Base-by-base conservation (phyloP, 2,113 vertebrate species). In the Crotophaga sulcirostris region DNA sequence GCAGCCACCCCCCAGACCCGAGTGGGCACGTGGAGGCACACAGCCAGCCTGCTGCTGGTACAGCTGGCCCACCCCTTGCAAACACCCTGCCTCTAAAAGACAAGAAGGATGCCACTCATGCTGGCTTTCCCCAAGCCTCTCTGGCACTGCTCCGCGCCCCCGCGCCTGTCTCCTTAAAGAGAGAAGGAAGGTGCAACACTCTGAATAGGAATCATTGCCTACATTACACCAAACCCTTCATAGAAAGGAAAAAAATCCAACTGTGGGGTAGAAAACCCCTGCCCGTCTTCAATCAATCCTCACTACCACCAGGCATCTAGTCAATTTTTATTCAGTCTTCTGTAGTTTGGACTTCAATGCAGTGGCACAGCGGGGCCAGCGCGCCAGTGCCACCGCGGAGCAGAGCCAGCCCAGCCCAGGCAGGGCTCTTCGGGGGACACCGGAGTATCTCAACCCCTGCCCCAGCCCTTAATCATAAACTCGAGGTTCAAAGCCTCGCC, bases 251-350 rank as follows among this genome's bases (percentile, higher is more conserved):
- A 94, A 45, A 99, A 98, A 97, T 98, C 98, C 98, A 98, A 97
- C 98, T 97, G 98, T 97, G 97, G 97, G 90, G 97, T 94, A 98
- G 97, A 98, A 98, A 98, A 98, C 98, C 98, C 98, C 98, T 97
- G 98, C 97, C 98, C 95, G 96, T 97, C 98, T 97, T 97, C 97
- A 97, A 99, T 99, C 98, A 98, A 99, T 99, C 98, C 96, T 98
- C 98, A 97, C 98, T 98, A 97, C 97, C 96, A 98, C 97, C 94
- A 97, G 98, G 97, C 97, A 97, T 97, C 97, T 97, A 98, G 98
- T 97, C 98, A 98, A 98, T 98, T 98, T 98, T 98, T 97, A 98
- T 98, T 97, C 96, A 84, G 95, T 97, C 97, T 98, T 96, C 96
- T 97, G 96, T 87, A 97, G 97, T 89, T 97, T 97, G 34, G 33